Evolutionary conservation across 2,797 vertebrate species (phyloP).

Genomic region (Manis javanica): DNA sequence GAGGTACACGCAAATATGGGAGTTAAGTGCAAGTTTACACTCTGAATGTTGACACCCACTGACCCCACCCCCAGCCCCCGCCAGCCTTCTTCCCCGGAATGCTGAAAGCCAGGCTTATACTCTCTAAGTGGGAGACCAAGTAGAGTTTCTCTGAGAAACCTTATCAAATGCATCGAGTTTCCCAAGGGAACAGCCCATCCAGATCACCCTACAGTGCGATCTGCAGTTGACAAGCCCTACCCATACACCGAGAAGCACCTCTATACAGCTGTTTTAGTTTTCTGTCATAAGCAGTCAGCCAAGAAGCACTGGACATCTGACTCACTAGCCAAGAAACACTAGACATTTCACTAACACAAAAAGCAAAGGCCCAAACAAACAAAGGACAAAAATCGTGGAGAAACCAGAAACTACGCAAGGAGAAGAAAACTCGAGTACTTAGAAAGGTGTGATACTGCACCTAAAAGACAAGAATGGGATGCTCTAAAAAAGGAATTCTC

Average conservation of each 20-base stretch:
- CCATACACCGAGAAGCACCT: neutral
- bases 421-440: neutral
- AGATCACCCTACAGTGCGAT: neutral
- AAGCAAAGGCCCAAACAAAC: slow-evolving; percentile 2
- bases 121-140: neutral
- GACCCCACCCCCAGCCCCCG: too few relatives aligned
- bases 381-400: neutral
- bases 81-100: neutral
- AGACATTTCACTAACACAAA: neutral
- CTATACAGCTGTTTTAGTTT: neutral
- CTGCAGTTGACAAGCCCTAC: neutral
- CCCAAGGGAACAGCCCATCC: neutral
- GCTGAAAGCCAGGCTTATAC: neutral
- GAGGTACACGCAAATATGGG: neutral
- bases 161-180: neutral
- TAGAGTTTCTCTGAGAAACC: neutral
- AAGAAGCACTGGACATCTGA: neutral
- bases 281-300: too few relatives aligned
- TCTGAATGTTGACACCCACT: neutral
- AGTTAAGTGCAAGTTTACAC: neutral
- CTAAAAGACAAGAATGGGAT: neutral
- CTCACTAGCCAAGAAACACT: neutral
- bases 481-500: neutral
- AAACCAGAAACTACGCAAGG: neutral
- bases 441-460: neutral